Conservation (phyloP, 2,888 invertebrate genomes). For the Volucella zonaria region DNA sequence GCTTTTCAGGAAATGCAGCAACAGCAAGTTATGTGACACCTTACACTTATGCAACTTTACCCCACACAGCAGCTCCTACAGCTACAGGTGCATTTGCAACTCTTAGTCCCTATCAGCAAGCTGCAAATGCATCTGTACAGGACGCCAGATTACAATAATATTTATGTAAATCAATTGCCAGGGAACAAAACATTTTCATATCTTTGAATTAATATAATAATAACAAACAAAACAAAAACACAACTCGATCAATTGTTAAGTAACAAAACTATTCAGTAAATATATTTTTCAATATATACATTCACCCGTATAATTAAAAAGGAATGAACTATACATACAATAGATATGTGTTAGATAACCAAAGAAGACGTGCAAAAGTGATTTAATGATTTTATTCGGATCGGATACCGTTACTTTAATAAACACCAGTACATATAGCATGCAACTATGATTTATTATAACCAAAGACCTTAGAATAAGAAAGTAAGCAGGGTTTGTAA, state of each 20-base stretch:
- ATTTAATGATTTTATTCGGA: slow-evolving; percentile 15
- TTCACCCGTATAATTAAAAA: slow-evolving; percentile 13
- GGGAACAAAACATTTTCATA: slow-evolving; percentile 56
- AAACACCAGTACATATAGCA: slow-evolving; percentile 41
- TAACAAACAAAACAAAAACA: slow-evolving; percentile 26
- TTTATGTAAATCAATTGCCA: slow-evolving; percentile 31
- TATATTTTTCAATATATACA: slow-evolving; percentile 41
- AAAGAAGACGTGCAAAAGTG: slow-evolving; percentile 12
- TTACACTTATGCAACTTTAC: slow-evolving; percentile 68
- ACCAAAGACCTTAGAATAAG: slow-evolving; percentile 72
- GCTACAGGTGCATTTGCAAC: slow-evolving; percentile 66
- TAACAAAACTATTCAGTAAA: slow-evolving; percentile 54
- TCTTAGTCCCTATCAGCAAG: slow-evolving; percentile 66
- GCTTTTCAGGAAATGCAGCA: slow-evolving; percentile 64
- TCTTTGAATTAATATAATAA: slow-evolving; percentile 50
- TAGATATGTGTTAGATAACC: slow-evolving; percentile 28
- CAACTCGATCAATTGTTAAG: slow-evolving; percentile 43
- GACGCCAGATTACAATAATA: slow-evolving; percentile 70
- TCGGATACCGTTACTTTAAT: slow-evolving; percentile 19
- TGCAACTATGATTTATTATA: slow-evolving; percentile 55
- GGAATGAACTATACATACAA: neutral
- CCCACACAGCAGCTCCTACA: slow-evolving; percentile 56
- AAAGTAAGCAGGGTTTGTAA: slow-evolving; percentile 43
- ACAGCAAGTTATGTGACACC: slow-evolving; percentile 69
- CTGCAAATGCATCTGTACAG: slow-evolving; percentile 68